A percentile compares a stretch with the other conserved stretches of the same genome.
Evolutionary conservation across 2,888 invertebrate species (phyloP).

Genomic region (Oxyscelio sp.): DNA sequence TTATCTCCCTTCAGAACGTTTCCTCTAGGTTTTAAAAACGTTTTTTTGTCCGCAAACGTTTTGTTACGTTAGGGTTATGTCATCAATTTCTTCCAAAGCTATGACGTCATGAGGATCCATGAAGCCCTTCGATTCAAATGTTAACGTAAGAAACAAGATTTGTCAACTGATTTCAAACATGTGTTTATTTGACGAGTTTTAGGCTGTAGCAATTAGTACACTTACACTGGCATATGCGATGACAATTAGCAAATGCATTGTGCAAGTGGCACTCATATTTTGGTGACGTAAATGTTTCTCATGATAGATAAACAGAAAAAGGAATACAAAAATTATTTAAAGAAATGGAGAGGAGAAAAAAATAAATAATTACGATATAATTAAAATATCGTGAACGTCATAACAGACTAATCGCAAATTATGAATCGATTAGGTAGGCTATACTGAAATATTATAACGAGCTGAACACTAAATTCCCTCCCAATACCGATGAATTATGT

Average conservation of each 20-base stretch:
- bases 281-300: constrained; percentile 74
- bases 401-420: constrained; percentile 80
- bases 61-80: too few species aligned
- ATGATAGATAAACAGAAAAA: constrained; percentile 62
- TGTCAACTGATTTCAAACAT: constrained; percentile 35
- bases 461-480: constrained; percentile 87
- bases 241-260: constrained; percentile 67
- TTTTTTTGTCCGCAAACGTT: too few species aligned
- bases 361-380: constrained; percentile 49
- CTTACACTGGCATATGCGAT: constrained; percentile 66
- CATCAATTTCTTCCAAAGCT: too few species aligned
- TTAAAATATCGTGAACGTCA: constrained; percentile 75
- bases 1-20: too few species aligned
- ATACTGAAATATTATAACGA: constrained; percentile 80
- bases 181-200: constrained; percentile 66
- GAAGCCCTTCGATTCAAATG: not conserved
- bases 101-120: not conserved
- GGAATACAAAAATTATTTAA: constrained; percentile 46
- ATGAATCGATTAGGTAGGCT: constrained; percentile 83
- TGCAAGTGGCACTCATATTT: constrained; percentile 77
- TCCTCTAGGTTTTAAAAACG: too few species aligned
- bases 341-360: constrained; percentile 6
- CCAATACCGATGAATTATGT: constrained; percentile 86
- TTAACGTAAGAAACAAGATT: constrained; percentile 10
- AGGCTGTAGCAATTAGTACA: constrained; percentile 74